Evolutionary conservation across 2,797 vertebrate species (phyloP), one percentile per base, ranked within the genome.

Genomic region (Sebastolobus alascanus): DNA sequence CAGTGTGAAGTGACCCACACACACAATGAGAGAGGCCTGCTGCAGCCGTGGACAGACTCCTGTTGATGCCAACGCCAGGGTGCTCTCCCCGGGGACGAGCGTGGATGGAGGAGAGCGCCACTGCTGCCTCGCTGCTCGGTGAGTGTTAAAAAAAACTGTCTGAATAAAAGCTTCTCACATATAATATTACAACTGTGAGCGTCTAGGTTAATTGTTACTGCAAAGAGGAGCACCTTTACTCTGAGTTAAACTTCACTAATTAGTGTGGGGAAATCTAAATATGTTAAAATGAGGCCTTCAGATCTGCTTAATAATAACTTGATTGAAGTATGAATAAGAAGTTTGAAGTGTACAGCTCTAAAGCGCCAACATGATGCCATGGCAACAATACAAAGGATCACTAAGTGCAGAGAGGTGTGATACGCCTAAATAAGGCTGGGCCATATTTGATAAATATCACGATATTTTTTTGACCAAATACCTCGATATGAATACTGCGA

Each of bases 1-100:
- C 71, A 75, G 78, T 84, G 90, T 89, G 85, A 87, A 84, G 83
- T 94, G 93, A 92, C 93, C 92, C 50, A 64, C 65, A 73, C 54
- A 64, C 67, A 74, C 73, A 58, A n/a, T n/a, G 59, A 66, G 37
- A 79, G 64, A 68, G 59, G 27, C 73, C 79, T 66, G 85, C 79
- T 84, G 82, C 85, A 86, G 61, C 75, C 18, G 9, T 16, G 66
- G 71, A 88, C 84, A 52, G 29, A 65, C 75, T 55, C 38, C 84
- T 65, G 74, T 20, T 78, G 85, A 75, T 84, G 77, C 73, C 83
- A 84, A 67, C 74, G n/a, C 27, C 5, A 27, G 72, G 56, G 61
- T 75, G 52, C 72, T 38, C 77, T 38, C 61, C 1, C 68, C 64
- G 84, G 85, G 60, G 70, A 80, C 22, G n/a, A 61, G 77, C 1